These are phyloP conservation scores for Peromyscus polionotus DNA, from an alignment of 2,113 vertebrate genomes.

Conservation along the genomic window DNA sequence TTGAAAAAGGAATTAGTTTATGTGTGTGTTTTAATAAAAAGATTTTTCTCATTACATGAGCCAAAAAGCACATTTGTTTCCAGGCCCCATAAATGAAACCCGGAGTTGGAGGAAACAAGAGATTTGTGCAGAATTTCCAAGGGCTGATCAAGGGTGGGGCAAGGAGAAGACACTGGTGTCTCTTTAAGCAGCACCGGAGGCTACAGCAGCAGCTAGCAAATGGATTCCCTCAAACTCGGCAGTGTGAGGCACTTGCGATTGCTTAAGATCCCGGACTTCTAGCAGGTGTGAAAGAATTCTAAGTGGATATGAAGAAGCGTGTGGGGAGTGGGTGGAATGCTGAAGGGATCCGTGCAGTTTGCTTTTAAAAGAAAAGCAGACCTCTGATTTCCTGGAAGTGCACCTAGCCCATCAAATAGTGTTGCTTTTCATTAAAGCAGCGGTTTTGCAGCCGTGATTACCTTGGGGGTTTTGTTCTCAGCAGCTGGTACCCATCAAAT, in stretches of 20 bases:
- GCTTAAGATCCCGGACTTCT: background rate
- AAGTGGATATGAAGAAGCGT: background rate
- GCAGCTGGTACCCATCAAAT: slow-evolving; percentile 50
- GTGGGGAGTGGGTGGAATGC: background rate
- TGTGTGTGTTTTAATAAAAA: slow-evolving; percentile 70
- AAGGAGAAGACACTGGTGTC: background rate
- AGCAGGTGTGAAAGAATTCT: slow-evolving; percentile 46
- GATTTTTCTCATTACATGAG: slow-evolving; percentile 70
- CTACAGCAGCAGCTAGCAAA: background rate
- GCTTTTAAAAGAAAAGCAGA: slow-evolving; percentile 64
- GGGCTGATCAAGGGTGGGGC: background rate
- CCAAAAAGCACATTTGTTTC: slow-evolving; percentile 75
- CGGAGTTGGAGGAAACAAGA: slow-evolving; percentile 68
- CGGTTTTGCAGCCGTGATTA: background rate
- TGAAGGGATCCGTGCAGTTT: background rate
- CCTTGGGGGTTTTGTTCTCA: slow-evolving; percentile 1
- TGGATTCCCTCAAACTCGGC: slow-evolving; percentile 26
- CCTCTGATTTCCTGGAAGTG: slow-evolving; percentile 35
- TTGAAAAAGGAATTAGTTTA: slow-evolving; percentile 63
- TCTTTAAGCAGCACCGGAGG: background rate
- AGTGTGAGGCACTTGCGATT: background rate
- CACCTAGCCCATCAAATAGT: background rate
- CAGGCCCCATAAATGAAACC: slow-evolving; percentile 66
- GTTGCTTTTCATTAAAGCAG: slow-evolving; percentile 31
- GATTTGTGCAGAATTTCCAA: slow-evolving; percentile 58